Percentiles rank a stretch among this genome's conserved stretches.
These are phyloP conservation scores for Myiotriccus ornatus DNA, from an alignment of 2,797 vertebrate genomes.

Conservation along the genomic window DNA sequence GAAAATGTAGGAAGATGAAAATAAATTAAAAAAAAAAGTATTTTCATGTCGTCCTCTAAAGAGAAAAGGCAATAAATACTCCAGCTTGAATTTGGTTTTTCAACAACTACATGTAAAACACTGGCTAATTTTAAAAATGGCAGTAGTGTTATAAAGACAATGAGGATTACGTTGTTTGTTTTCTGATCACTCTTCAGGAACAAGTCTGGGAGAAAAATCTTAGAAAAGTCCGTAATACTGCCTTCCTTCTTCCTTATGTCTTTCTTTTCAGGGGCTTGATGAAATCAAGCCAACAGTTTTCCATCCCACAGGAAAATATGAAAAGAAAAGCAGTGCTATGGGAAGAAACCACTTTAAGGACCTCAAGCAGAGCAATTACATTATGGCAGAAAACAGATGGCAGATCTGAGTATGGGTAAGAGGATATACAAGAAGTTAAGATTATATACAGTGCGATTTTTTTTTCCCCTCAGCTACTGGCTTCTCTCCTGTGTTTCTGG, in stretches of 20 bases:
- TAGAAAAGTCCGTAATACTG: neutral
- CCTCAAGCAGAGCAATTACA: neutral
- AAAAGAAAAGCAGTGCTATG: neutral
- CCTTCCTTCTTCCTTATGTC: neutral
- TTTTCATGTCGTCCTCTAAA: neutral
- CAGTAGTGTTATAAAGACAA: accelerated
- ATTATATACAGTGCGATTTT: neutral
- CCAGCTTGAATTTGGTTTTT: neutral
- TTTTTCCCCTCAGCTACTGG: neutral
- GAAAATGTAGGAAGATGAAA: neutral
- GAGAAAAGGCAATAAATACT: neutral
- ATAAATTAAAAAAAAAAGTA: neutral
- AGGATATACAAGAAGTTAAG: neutral
- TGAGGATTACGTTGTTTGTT: neutral
- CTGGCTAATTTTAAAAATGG: neutral
- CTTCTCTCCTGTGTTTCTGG: neutral
- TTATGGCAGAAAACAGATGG: neutral
- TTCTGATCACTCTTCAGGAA: neutral
- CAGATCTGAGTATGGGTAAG: neutral
- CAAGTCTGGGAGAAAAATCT: neutral
- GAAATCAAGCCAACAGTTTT: neutral
- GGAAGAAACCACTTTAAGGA: neutral
- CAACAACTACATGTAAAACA: neutral
- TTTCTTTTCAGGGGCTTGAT: neutral
- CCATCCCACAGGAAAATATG: neutral